Evolutionary conservation across 2,797 vertebrate species (phyloP), one percentile per base, ranked within the genome.

Genomic region (Acrossocheilus wenchowensis): DNA sequence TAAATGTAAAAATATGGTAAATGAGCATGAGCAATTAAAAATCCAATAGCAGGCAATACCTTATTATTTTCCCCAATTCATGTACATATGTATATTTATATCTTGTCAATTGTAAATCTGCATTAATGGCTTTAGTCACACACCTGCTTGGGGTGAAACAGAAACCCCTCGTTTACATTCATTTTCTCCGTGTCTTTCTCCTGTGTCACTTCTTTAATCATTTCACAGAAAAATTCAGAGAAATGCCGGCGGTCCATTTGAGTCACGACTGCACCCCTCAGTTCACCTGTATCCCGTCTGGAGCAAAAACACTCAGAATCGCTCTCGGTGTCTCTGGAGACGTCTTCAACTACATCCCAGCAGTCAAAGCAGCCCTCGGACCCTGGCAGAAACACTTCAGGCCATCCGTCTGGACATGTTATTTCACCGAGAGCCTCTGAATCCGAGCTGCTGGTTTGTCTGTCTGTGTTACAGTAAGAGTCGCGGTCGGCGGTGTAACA

Each of bases 211-310:
- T 86, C 94, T 88, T 91, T 86, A 62, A 95, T 94, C 93, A 97
- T 0, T 92, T 95, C 93, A 92, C 93, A 92, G 94, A 96, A 93
- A 54, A 96, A 93, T 74, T 93, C 93, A n/a, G 94, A 92, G 48
- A 96, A 90, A 69, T 95, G 94, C 9, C 90, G 89, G 26, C 95
- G 95, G 12, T 96, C 94, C 72, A 95, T 95, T 0, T 92, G 93
- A 52, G 94, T 96, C 92, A 99, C 98, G 0, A 92, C 41, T 43
- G 41, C 95, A 6, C 96, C 97, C 86, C 94, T 95, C 12, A 97
- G 94, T 66, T 95, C 94, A 0, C 94, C 94, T 9, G 96, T 90
- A 83, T 96, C 91, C 89, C 94, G 41, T 41, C 41, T 41, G 41
- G 41, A 41, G 41, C 41, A 41, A 41, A 41, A 41, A 41, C 7